phyloP scores from a whole-genome alignment of 2,888 invertebrate genomes.

The Andricus curvator region DNA sequence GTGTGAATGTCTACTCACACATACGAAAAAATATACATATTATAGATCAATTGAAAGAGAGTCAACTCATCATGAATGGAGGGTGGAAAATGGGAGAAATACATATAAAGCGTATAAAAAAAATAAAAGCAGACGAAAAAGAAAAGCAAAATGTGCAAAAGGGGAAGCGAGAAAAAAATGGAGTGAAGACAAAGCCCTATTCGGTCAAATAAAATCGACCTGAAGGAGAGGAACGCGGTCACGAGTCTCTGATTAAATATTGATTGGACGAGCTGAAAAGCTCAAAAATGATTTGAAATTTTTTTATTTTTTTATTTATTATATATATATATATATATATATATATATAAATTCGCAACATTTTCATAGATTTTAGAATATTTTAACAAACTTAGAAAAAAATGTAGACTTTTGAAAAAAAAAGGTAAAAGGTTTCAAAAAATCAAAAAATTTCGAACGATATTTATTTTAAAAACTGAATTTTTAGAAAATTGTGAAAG shows the following conservation, averaged over 20 bases:
- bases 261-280: neutral
- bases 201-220: neutral
- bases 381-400: too few species aligned
- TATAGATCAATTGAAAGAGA: neutral
- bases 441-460: too few species aligned
- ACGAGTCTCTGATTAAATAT: conserved; percentile 23
- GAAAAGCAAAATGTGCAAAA: neutral
- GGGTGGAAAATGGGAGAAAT: neutral
- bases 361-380: too few species aligned
- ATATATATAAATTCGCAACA: too few species aligned
- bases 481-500: too few species aligned
- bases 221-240: conserved; percentile 11
- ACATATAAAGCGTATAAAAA: neutral
- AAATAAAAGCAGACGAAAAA: neutral
- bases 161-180: neutral
- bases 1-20: neutral
- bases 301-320: neutral
- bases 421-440: too few species aligned
- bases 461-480: too few species aligned
- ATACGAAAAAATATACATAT: neutral
- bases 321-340: too few species aligned
- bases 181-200: conserved; percentile 3
- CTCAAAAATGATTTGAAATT: neutral
- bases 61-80: neutral
- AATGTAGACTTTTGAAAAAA: too few species aligned